Evolutionary conservation across 2,113 vertebrate species (phyloP).

Genomic region (Rhadina sibilatrix): DNA sequence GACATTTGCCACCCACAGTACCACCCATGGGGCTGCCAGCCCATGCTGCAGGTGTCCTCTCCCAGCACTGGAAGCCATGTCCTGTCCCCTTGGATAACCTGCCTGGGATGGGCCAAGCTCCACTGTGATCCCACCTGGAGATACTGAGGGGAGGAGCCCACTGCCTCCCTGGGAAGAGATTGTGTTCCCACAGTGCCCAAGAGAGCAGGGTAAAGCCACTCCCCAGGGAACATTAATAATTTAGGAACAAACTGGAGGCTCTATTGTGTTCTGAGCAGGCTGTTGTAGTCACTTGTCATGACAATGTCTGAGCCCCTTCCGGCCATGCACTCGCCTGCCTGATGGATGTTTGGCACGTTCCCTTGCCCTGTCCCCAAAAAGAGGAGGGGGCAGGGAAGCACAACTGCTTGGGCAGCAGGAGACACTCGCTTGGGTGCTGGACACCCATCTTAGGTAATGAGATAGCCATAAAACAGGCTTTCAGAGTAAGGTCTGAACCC

Average conservation of each 20-base stretch:
- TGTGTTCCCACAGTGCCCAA: not conserved
- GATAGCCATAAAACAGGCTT: not conserved
- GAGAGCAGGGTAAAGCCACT: not conserved
- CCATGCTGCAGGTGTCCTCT: fast-evolving
- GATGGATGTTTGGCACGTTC: not conserved
- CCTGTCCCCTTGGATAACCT: not conserved
- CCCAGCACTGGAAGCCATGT: not conserved
- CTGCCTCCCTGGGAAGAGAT: not conserved
- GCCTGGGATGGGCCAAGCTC: not conserved
- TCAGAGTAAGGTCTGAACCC: not conserved
- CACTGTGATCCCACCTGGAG: not conserved
- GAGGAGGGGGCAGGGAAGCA: not conserved
- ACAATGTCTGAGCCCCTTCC: not conserved
- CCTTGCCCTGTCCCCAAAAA: not conserved
- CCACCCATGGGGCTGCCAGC: not conserved
- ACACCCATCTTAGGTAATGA: not conserved
- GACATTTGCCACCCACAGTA: not conserved
- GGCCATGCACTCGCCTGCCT: not conserved
- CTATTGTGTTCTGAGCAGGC: constrained; percentile 1
- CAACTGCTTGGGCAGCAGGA: not conserved
- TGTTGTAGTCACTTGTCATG: not conserved
- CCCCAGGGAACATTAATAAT: constrained; percentile 27
- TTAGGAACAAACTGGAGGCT: not conserved
- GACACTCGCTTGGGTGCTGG: not conserved
- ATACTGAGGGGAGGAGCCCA: not conserved